Evolutionary conservation across 2,113 vertebrate species (phyloP).

Genomic region (Mirounga angustirostris): DNA sequence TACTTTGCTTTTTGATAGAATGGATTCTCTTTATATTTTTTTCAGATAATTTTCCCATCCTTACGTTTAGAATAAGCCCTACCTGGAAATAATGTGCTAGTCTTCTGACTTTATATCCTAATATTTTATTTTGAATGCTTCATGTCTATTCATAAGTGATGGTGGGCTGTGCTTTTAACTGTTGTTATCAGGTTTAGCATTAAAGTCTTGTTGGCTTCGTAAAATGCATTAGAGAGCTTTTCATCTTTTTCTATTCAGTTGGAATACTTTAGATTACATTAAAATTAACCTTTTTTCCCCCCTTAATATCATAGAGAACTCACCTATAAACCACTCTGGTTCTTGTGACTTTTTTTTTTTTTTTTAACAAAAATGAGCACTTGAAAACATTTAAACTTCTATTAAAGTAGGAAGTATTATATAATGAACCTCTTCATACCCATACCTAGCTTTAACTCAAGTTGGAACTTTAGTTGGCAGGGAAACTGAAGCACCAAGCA

Average conservation of each 20-base stretch:
- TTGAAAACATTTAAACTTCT: conserved; percentile 1
- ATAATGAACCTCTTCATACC: background rate
- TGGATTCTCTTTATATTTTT: background rate
- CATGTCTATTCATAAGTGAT: background rate
- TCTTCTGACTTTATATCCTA: conserved; percentile 3
- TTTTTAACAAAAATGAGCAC: background rate
- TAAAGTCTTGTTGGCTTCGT: background rate
- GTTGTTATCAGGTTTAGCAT: background rate
- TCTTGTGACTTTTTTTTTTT: background rate
- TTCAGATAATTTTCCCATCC: background rate
- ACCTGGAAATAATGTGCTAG: background rate
- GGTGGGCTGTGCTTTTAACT: background rate
- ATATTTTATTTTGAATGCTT: conserved; percentile 54
- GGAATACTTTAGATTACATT: background rate
- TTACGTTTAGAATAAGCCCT: conserved; percentile 1
- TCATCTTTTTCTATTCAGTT: background rate
- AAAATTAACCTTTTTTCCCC: background rate
- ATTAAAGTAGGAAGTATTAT: background rate
- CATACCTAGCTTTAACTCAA: background rate
- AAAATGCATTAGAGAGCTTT: background rate
- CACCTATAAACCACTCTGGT: background rate
- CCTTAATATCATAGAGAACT: background rate
- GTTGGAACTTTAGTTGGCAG: background rate
- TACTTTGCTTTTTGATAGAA: conserved; percentile 28
- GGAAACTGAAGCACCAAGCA: background rate